These are phyloP conservation scores for Iselma pallidipennis DNA, from an alignment of 2,888 invertebrate genomes.

Conservation along the genomic window DNA sequence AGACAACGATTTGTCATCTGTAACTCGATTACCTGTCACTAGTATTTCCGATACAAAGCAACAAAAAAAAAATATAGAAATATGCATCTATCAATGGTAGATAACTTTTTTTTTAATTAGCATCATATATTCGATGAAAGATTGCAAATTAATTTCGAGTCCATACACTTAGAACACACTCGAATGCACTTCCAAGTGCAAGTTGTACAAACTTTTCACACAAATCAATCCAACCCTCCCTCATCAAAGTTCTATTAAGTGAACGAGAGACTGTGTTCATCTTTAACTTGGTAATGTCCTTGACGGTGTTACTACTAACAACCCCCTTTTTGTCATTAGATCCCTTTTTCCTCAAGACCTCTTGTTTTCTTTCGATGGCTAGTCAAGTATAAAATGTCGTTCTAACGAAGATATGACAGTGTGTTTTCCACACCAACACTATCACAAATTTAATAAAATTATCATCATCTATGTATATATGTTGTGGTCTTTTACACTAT, in stretches of 20 bases:
- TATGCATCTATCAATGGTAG: no score
- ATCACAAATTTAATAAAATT: slow-evolving; percentile 3
- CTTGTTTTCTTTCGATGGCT: slow-evolving; percentile 27
- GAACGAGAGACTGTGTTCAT: slow-evolving; percentile 10
- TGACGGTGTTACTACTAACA: slow-evolving; percentile 39
- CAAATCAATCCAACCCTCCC: background rate
- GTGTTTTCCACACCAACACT: background rate
- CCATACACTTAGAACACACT: slow-evolving; percentile 41
- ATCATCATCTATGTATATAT: slow-evolving; percentile 7
- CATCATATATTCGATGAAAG: background rate
- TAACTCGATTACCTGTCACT: slow-evolving; percentile 23
- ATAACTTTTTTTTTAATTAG: background rate
- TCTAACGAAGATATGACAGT: background rate
- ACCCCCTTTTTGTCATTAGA: slow-evolving; percentile 40
- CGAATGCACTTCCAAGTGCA: slow-evolving; percentile 44
- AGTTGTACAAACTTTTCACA: slow-evolving; percentile 36
- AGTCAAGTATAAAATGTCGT: background rate
- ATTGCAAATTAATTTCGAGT: slow-evolving; percentile 7
- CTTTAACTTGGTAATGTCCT: slow-evolving; percentile 36
- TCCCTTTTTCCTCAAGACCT: slow-evolving; percentile 33
- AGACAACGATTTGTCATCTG: slow-evolving; percentile 44
- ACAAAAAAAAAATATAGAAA: no score
- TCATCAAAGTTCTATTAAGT: background rate
- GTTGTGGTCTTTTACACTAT: slow-evolving; percentile 7
- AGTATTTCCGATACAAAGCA: background rate